Conservation (phyloP, 2,113 vertebrate species). For the Aleadryas rufinucha region DNA sequence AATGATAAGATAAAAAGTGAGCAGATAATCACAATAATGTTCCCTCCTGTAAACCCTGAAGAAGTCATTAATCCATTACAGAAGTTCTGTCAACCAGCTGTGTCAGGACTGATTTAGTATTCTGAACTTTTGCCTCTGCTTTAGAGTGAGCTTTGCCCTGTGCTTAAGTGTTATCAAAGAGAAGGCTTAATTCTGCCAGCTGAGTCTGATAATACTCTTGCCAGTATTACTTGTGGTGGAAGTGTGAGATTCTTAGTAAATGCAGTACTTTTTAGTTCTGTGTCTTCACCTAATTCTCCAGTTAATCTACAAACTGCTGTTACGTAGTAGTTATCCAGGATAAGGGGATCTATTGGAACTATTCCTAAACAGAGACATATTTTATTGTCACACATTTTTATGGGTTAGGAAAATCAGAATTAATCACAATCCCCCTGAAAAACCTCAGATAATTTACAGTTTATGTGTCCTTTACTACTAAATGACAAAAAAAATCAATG, state of each 20-base stretch:
- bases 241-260: not conserved
- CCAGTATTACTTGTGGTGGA: not conserved
- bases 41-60: not conserved
- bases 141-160: not conserved
- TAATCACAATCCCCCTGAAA: not conserved
- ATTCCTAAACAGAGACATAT: slow-evolving; percentile 66
- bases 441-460: not conserved
- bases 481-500: not conserved
- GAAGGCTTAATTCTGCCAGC: not conserved
- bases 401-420: not conserved
- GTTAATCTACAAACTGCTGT: slow-evolving; percentile 63
- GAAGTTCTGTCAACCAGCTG: not conserved
- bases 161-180: not conserved
- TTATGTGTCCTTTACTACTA: not conserved
- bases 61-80: not conserved
- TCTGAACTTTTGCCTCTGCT: not conserved
- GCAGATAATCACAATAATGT: not conserved
- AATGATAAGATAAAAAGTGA: not conserved
- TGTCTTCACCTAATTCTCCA: slow-evolving; percentile 62
- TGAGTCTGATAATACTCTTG: not conserved
- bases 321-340: slow-evolving; percentile 72
- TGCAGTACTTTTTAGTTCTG: slow-evolving; percentile 65
- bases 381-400: not conserved
- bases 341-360: slow-evolving; percentile 67
- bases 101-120: not conserved